Evolutionary conservation across 1,140 invertebrate genomes (phyloP).

Genomic region (Solen grandis): DNA sequence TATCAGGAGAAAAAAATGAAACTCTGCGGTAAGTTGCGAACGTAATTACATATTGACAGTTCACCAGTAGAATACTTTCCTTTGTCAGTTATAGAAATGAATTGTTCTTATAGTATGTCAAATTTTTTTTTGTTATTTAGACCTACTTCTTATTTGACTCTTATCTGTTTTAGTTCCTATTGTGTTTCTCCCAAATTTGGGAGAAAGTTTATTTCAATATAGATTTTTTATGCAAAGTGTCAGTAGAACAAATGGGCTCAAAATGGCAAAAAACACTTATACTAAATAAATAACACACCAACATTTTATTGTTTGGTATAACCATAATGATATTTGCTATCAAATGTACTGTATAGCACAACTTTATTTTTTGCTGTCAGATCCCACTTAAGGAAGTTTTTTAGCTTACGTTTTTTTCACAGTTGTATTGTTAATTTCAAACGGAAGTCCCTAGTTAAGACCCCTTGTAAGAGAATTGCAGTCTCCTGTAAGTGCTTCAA

Average conservation of each 20-base stretch:
- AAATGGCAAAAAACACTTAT: no score
- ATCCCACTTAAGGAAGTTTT: no score
- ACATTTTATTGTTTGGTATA: not conserved
- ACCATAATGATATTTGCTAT: not conserved
- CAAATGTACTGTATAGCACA: not conserved
- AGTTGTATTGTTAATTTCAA: not conserved
- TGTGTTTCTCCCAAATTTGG: not conserved
- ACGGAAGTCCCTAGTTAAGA: not conserved
- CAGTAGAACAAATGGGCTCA: no score
- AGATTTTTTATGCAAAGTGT: not conserved
- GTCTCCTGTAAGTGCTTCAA: no score
- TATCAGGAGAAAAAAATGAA: conserved; percentile 5
- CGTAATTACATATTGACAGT: not conserved
- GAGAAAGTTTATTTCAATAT: not conserved
- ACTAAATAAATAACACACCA: no score
- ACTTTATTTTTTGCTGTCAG: no score
- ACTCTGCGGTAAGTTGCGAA: not conserved
- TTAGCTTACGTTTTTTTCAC: conserved; percentile 12
- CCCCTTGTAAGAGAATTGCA: no score
- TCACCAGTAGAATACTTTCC: not conserved
- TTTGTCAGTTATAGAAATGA: not conserved
- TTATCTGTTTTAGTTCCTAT: not conserved
- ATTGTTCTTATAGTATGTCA: not conserved
- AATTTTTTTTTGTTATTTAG: not conserved
- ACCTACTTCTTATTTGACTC: not conserved